Conservation (phyloP, 1,140 invertebrate genomes). For the Leptinotarsa lineolata region DNA sequence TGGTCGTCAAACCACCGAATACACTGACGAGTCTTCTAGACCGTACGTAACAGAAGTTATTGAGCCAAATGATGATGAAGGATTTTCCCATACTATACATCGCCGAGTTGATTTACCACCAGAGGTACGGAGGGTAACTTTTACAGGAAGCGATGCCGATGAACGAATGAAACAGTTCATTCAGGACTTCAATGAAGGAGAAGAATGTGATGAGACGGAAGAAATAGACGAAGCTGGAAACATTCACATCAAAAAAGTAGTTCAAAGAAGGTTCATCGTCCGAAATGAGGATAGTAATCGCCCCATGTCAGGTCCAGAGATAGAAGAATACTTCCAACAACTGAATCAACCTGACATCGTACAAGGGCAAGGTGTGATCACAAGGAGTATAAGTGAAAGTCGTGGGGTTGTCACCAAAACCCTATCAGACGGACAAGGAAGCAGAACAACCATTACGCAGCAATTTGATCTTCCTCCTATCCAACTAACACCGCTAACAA, state of each 20-base stretch:
- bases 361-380: conserved; percentile 36
- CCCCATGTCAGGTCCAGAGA: conserved; percentile 33
- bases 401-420: conserved; percentile 29
- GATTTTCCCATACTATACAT: conserved; percentile 57
- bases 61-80: conserved; percentile 53
- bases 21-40: conserved; percentile 51
- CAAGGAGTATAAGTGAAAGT: conserved; percentile 22
- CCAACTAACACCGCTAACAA: conserved; percentile 36
- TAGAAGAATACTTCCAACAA: conserved; percentile 39
- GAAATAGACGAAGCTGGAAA: conserved; percentile 60
- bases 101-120: conserved; percentile 59
- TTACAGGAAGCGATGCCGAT: conserved; percentile 60
- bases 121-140: conserved; percentile 62
- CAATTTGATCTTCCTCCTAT: conserved; percentile 30
- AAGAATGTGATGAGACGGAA: conserved; percentile 59
- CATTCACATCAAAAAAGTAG: conserved; percentile 59
- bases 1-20: conserved; percentile 43
- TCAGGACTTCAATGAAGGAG: conserved; percentile 59
- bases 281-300: conserved; percentile 35
- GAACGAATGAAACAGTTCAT: conserved; percentile 59
- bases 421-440: conserved; percentile 28
- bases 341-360: conserved; percentile 36
- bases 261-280: conserved; percentile 60
- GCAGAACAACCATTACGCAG: conserved; percentile 28
- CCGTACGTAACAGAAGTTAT: conserved; percentile 59